Base-by-base conservation (phyloP, 2,113 vertebrate species). In the Bufo bufo region DNA sequence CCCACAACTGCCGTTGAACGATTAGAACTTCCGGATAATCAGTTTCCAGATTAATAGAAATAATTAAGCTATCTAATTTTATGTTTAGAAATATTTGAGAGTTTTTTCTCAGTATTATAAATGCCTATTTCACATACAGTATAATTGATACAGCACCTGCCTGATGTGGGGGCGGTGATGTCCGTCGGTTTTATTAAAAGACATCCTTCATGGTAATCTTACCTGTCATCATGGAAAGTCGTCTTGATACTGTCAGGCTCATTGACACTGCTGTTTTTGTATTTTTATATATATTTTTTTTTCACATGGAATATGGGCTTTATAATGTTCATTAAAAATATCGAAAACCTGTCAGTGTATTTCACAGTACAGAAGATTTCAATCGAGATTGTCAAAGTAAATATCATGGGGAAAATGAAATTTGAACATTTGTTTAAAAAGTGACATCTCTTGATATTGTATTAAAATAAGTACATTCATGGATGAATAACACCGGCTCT, bases 161-260 rank as follows among this genome's bases (percentile, higher is more conserved):
- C 72, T 56, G 56, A 19, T 33, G 10, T 43, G 52, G 50, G 33
- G 49, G 65, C 52, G 23, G 63, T 23, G 33, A 19, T 16, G 33
- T 20, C n/a, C 23, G 23, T 43, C 13, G 11, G 69, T n/a, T 43
- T 77, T 85, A 85, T 85, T 85, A 85, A 47, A 59, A 85, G 33
- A 45, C 84, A 78, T 86, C 84, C 58, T 61, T 77, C 84, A 63
- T 33, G 72, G 72, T 85, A 63, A 85, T 77, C 77, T 56, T 65
- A 47, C 52, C 49, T 75, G 72, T 85, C 72, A 77, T 85, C 50
- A 23, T 33, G 33, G 33, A 33, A 33, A 33, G 33, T 50, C 49
- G 10, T 61, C 77, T 78, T 19, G 50, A 82, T 84, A 84, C 84
- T 78, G 87, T 84, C 71, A 84, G 81, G 74, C 63, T 84, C 69